Evolutionary conservation across 2,888 invertebrate species (phyloP).

Genomic region (Drosophila peninsularis): DNA sequence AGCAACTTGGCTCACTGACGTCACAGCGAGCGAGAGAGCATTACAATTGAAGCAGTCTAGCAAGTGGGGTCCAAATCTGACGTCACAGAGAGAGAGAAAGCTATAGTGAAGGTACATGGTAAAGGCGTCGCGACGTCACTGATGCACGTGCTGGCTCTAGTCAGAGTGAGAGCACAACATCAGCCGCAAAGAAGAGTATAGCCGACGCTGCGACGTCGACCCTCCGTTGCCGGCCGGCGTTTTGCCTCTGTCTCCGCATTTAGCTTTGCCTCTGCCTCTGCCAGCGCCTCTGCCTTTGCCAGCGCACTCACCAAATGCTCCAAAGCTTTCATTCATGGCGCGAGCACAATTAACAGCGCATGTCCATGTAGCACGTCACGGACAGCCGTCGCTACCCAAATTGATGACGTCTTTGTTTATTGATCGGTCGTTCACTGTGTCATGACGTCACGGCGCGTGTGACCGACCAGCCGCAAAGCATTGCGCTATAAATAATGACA

Average conservation of each 20-base stretch:
- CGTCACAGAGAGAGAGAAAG: conserved; percentile 53
- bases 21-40: conserved; percentile 51
- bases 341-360: conserved; percentile 33
- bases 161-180: conserved; percentile 22
- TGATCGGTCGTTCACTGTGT: conserved; percentile 40
- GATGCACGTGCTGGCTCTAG: conserved; percentile 63
- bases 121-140: conserved; percentile 74
- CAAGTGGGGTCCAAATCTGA: conserved; percentile 33
- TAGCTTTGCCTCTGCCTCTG: neutral
- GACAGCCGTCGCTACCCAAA: conserved; percentile 53
- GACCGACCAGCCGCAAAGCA: conserved; percentile 32
- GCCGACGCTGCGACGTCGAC: conserved; percentile 9
- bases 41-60: conserved; percentile 25
- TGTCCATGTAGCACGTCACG: conserved; percentile 19
- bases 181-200: conserved; percentile 5
- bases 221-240: conserved; percentile 52
- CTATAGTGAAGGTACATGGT: conserved; percentile 6
- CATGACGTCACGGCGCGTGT: conserved; percentile 56
- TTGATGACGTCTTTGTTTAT: conserved; percentile 79
- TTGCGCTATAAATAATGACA: conserved; percentile 66
- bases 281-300: conserved; percentile 1
- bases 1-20: conserved; percentile 37
- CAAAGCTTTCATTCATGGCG: conserved; percentile 44
- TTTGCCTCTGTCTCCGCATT: conserved; percentile 12
- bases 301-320: conserved; percentile 23